These are phyloP conservation scores for Rhadina sibilatrix DNA, from an alignment of 2,113 vertebrate genomes.

Conservation along the genomic window DNA sequence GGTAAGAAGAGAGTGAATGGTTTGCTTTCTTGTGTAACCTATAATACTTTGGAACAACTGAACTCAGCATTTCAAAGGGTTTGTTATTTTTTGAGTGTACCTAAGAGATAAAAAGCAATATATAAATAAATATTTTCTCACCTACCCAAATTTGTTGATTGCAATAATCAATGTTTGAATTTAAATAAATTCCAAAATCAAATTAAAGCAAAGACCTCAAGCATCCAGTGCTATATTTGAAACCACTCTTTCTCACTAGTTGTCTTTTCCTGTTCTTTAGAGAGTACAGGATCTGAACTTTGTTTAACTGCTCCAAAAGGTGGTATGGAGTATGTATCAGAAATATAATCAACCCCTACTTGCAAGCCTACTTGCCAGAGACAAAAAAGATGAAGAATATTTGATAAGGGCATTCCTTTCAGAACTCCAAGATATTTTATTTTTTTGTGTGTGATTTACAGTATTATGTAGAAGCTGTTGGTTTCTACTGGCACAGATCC, in stretches of 20 bases:
- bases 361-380: not conserved
- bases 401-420: constrained; percentile 21
- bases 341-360: not conserved
- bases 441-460: not conserved
- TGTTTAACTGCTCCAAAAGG: not conserved
- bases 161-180: not conserved
- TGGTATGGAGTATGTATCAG: not conserved
- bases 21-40: not conserved
- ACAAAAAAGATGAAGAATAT: constrained; percentile 4
- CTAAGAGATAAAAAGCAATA: not conserved
- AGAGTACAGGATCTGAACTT: not conserved
- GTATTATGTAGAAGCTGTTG: not conserved
- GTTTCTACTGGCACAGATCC: not conserved
- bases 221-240: not conserved
- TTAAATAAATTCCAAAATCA: not conserved
- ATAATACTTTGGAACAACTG: not conserved
- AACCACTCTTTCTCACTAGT: not conserved
- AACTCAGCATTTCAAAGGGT: not conserved
- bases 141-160: not conserved
- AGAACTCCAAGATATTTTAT: not conserved
- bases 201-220: not conserved
- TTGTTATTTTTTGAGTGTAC: not conserved
- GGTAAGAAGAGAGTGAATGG: not conserved
- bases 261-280: not conserved
- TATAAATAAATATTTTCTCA: not conserved